These are phyloP conservation scores for Aepyceros melampus DNA, from an alignment of 2,113 vertebrate species.

Conservation along the genomic window DNA sequence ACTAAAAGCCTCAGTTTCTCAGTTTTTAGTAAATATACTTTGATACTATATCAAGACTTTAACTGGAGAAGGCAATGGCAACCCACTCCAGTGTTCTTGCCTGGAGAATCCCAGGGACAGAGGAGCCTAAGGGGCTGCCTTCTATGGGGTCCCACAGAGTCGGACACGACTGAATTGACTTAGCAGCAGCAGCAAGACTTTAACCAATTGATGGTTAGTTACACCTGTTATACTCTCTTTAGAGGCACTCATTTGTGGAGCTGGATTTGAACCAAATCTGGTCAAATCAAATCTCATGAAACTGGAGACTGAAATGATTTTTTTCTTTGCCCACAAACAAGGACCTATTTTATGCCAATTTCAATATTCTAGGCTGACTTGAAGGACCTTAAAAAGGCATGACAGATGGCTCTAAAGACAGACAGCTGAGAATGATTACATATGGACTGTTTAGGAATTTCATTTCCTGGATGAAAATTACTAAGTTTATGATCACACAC, in stretches of 20 bases:
- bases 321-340: background rate
- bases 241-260: background rate
- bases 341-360: background rate
- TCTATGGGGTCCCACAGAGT: background rate
- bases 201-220: background rate
- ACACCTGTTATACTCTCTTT: background rate
- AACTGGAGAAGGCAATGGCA: background rate
- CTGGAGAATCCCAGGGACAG: no score
- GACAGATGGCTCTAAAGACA: constrained; percentile 28
- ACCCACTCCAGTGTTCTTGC: no score
- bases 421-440: constrained; percentile 16
- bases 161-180: background rate
- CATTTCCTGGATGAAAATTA: constrained; percentile 31
- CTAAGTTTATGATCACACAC: constrained; percentile 42
- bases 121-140: background rate
- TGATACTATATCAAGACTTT: background rate
- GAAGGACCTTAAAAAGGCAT: background rate
- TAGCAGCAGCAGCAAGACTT: background rate
- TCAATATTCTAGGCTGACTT: constrained; percentile 13
- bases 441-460: constrained; percentile 29
- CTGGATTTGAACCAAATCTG: background rate
- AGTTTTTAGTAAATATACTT: background rate
- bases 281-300: background rate
- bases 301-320: background rate
- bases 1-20: background rate